A percentile compares a stretch with the other conserved stretches of the same genome.
These are phyloP conservation scores for Lipotes vexillifer DNA, from an alignment of 2,113 vertebrate genomes.

Conservation along the genomic window DNA sequence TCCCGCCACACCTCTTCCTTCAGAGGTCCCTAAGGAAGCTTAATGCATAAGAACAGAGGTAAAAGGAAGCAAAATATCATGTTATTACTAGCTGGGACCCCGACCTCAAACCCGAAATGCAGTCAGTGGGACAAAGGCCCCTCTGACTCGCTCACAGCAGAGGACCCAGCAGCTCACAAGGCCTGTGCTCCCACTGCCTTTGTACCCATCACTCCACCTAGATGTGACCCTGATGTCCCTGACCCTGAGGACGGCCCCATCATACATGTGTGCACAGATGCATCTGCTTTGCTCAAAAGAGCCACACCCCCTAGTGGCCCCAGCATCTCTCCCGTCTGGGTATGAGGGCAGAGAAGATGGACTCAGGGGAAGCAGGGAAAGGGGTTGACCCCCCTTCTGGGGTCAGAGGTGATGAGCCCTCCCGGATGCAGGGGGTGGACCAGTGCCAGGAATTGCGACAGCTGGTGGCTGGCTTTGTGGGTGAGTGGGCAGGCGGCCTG, in stretches of 20 bases:
- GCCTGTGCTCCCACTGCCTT: no score
- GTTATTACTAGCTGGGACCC: background rate
- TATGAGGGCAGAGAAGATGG: background rate
- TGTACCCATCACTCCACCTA: background rate
- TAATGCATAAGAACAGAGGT: background rate
- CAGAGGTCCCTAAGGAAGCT: background rate
- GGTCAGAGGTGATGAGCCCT: constrained; percentile 35
- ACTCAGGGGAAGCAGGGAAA: background rate
- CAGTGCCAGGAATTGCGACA: constrained; percentile 43
- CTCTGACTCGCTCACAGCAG: background rate
- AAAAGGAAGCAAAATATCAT: background rate
- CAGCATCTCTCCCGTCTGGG: background rate
- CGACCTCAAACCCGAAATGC: background rate
- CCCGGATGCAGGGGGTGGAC: constrained; percentile 16
- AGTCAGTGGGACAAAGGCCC: background rate
- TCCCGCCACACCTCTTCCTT: background rate
- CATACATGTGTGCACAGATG: rapidly evolving
- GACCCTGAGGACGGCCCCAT: background rate
- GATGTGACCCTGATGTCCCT: background rate
- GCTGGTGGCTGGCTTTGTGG: constrained; percentile 15
- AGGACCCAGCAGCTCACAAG: background rate
- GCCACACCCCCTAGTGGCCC: background rate
- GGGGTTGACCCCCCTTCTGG: background rate
- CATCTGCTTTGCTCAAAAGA: background rate
- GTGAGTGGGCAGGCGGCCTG: constrained; percentile 36